Evolutionary conservation across 2,113 vertebrate species (phyloP).

Genomic region (Catharus minimus): DNA sequence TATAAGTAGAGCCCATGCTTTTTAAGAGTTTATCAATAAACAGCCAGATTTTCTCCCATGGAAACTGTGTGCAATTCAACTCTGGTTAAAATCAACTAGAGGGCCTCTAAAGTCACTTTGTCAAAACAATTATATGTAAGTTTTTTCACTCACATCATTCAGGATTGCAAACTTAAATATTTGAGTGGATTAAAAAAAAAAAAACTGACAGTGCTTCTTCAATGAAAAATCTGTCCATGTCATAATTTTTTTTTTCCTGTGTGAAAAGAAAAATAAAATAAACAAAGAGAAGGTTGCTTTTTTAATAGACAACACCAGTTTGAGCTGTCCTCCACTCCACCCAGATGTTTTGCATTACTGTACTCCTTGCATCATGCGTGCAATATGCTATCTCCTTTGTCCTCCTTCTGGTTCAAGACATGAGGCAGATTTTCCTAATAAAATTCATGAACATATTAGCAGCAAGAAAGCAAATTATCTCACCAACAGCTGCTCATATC

Average conservation of each 20-base stretch:
- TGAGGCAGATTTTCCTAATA: constrained; percentile 79
- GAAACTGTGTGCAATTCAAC: background rate
- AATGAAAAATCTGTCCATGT: background rate
- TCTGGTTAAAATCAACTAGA: background rate
- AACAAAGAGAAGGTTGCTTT: background rate
- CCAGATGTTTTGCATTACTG: constrained; percentile 80
- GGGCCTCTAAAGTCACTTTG: background rate
- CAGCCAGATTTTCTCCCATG: background rate
- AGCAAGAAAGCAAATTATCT: constrained; percentile 70
- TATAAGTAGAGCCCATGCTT: background rate
- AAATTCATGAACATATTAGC: constrained; percentile 51
- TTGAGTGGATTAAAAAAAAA: background rate
- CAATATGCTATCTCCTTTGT: constrained; percentile 69
- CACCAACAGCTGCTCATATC: constrained; percentile 44
- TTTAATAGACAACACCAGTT: constrained; percentile 34
- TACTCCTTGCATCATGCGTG: constrained; percentile 61
- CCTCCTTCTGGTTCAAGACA: constrained; percentile 75
- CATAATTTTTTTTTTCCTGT: background rate
- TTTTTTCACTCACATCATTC: background rate
- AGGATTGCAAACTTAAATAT: background rate
- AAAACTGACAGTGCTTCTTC: background rate
- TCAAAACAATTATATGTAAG: background rate
- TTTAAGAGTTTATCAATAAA: background rate
- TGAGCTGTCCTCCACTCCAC: constrained; percentile 30
- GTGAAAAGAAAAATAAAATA: background rate